Base-by-base conservation (phyloP, 2,797 vertebrate genomes). In the Poecilia wingei region DNA sequence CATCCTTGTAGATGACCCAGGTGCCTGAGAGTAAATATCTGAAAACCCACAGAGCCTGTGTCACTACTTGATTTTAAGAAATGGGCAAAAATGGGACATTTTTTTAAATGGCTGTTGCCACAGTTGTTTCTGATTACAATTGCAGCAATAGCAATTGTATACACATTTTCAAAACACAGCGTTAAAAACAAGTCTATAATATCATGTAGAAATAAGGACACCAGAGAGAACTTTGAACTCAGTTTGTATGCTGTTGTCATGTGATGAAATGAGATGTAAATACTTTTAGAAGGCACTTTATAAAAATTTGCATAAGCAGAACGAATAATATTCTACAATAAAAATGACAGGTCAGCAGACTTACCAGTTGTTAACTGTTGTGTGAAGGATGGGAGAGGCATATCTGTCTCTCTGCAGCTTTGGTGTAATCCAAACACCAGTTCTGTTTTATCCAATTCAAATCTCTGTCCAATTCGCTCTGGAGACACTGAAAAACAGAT, bases 401-500 rank as follows among this genome's bases (percentile, higher is more conserved):
- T 90, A 75, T 93, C 95, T 46, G 94, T 91, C 51, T 94, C 90
- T 79, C 93, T 93, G 85, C 83, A 85, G 84, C 75, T 84, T 41
- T 86, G 88, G 36, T 79, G 88, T 39, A 91, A 89, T 79, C 94
- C 93, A 81, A 86, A 89, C 87, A 83, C 76, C 78, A 87, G 87
- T 73, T 80, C 84, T 77, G 74, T 90, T 75, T 81, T 91, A 53
- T 92, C 87, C 6, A 87, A 84, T 61, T 89, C 89, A 77, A 86
- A 91, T 31, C 92, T 90, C 31, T 82, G 90, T 41, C 78, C 92
- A 77, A 90, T 93, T 87, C 97, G 94, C 80, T 97, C 97, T 55
- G 97, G 97, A 82, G 97, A 97, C 43, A 98, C 97, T 98, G 86
- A 85, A 53, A 71, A 51, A 73, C 1, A 12, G 6, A 70, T 71